phyloP scores from a whole-genome alignment of 2,113 vertebrate species.

The Limnothrissa miodon region DNA sequence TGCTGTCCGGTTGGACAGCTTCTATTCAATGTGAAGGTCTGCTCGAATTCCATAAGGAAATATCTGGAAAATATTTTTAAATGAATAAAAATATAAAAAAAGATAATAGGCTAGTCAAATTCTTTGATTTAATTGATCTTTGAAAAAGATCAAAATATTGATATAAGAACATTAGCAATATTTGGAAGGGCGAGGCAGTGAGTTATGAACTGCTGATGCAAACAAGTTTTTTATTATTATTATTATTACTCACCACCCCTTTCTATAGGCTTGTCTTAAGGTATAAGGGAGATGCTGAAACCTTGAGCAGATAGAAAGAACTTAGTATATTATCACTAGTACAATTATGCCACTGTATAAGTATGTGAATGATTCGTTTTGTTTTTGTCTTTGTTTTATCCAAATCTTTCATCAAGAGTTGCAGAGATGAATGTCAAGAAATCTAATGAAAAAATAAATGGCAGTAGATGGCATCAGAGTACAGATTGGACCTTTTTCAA shows the following conservation, averaged over 20 bases:
- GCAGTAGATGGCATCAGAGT: background rate
- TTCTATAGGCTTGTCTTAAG: too few relatives aligned
- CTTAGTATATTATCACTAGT: too few relatives aligned
- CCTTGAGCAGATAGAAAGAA: too few relatives aligned
- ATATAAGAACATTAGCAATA: too few relatives aligned
- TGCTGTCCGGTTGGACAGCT: slow-evolving; percentile 17
- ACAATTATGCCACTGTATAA: too few relatives aligned
- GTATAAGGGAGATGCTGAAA: too few relatives aligned
- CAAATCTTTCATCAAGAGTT: background rate
- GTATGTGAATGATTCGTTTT: too few relatives aligned
- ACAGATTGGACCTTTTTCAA: background rate
- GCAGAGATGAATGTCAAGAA: background rate
- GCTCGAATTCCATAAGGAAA: background rate
- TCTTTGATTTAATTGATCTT: too few relatives aligned
- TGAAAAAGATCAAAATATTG: background rate
- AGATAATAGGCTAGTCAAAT: background rate
- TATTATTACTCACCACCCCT: too few relatives aligned
- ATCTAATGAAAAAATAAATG: background rate
- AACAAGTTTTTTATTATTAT: too few relatives aligned
- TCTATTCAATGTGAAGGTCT: background rate
- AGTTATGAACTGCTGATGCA: background rate
- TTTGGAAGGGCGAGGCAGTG: background rate
- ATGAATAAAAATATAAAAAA: background rate
- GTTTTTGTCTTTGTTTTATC: background rate
- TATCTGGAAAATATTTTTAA: background rate